phyloP scores from a whole-genome alignment of 1,140 invertebrate species.

The Neoseiulus cucumeris region DNA sequence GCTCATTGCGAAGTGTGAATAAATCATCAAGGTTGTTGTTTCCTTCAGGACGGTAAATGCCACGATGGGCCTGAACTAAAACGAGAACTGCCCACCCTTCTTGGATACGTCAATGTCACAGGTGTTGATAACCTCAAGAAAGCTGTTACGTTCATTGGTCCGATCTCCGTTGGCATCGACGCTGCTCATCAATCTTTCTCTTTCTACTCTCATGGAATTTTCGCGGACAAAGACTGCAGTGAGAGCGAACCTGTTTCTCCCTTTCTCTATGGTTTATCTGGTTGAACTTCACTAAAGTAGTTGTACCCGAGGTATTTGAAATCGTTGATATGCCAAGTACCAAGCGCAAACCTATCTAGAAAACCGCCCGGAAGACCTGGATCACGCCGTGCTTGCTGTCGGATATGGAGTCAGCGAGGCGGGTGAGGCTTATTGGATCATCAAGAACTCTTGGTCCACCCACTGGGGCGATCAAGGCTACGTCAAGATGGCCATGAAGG shows the following conservation, averaged over 20 bases:
- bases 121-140: conserved; percentile 55
- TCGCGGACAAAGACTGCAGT: conserved; percentile 67
- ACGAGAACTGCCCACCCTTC: conserved; percentile 44
- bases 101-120: conserved; percentile 71
- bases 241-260: too few species aligned
- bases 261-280: conserved; percentile 19
- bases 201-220: conserved; percentile 82
- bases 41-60: conserved; percentile 63
- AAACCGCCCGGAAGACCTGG: conserved; percentile 24
- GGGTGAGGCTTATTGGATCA: conserved; percentile 51
- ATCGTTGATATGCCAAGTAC: too few species aligned
- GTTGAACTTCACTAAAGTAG: too few species aligned
- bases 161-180: conserved; percentile 79
- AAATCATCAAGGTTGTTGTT: too few species aligned
- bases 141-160: conserved; percentile 69
- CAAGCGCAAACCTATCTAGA: conserved; percentile 11
- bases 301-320: too few species aligned
- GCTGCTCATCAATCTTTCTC: conserved; percentile 59
- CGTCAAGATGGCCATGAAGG: conserved; percentile 27
- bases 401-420: not conserved
- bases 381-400: conserved; percentile 11
- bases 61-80: conserved; percentile 50
- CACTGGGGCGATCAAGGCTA: conserved; percentile 29
- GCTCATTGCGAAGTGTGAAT: too few species aligned
- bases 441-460: conserved; percentile 71